These are phyloP conservation scores for Manduca sexta DNA, from an alignment of 1,140 invertebrate genomes.

Conservation along the genomic window DNA sequence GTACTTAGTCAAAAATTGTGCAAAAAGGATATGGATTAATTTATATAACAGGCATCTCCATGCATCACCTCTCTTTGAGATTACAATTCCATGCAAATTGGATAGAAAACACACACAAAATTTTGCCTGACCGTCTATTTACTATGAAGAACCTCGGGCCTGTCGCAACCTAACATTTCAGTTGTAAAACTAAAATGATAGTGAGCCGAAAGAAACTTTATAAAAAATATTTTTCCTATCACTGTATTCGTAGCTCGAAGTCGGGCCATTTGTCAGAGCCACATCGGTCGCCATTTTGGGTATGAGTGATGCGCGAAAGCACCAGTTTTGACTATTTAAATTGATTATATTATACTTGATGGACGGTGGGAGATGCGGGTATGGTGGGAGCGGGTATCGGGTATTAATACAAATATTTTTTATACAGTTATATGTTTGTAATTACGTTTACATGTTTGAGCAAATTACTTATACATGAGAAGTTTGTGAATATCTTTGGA, in stretches of 20 bases:
- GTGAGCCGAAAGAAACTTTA: neutral
- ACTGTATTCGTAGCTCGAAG: neutral
- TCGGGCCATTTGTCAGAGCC: neutral
- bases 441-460: neutral
- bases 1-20: no score
- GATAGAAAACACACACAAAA: no score
- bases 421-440: neutral
- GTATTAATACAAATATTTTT: no score
- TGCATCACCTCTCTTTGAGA: no score
- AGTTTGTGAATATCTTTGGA: neutral
- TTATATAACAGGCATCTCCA: no score
- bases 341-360: constrained; percentile 1
- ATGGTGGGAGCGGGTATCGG: neutral
- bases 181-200: no score
- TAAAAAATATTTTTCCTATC: neutral
- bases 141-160: no score
- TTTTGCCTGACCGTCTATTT: no score
- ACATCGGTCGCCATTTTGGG: constrained; percentile 1
- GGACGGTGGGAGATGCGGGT: neutral
- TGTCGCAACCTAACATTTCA: no score
- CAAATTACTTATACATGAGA: neutral
- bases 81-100: no score
- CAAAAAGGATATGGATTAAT: no score
- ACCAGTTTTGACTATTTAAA: constrained; percentile 1
- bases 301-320: constrained; percentile 5